Conservation (phyloP, 2,113 vertebrate genomes). For the Furnarius figulus region DNA sequence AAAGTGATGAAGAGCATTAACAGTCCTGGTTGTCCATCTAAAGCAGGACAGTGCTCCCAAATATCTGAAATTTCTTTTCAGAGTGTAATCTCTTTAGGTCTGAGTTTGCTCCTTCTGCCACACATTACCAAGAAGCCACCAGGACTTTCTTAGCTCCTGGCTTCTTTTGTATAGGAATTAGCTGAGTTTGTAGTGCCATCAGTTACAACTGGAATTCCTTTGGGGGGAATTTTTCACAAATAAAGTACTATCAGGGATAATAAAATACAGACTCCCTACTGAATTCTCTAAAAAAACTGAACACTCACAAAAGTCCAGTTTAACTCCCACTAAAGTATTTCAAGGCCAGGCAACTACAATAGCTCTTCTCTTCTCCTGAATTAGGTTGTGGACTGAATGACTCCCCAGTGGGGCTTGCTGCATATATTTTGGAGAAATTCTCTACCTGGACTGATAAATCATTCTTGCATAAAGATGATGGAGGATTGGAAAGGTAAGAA, state of each 20-base stretch:
- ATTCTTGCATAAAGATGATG: slow-evolving; percentile 76
- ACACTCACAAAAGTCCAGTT: not conserved
- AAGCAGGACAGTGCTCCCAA: not conserved
- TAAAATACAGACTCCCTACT: not conserved
- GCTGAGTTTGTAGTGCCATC: too few relatives aligned
- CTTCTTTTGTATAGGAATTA: not conserved
- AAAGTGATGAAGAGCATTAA: not conserved
- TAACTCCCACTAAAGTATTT: not conserved
- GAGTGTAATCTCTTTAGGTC: not conserved
- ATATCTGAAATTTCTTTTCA: not conserved
- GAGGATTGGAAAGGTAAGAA: slow-evolving; percentile 84
- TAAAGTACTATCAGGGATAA: not conserved
- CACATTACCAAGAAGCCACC: not conserved
- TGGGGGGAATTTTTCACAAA: not conserved
- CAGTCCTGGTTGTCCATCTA: not conserved
- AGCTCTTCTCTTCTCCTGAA: not conserved
- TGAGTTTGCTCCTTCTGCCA: not conserved
- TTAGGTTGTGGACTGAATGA: slow-evolving; percentile 86
- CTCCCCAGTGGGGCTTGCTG: slow-evolving; percentile 85
- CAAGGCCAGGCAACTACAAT: not conserved
- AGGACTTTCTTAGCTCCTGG: not conserved
- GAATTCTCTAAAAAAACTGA: not conserved
- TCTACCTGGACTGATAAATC: slow-evolving; percentile 82
- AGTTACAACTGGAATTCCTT: not conserved
- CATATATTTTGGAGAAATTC: slow-evolving; percentile 89